Evolutionary conservation across 2,797 vertebrate species (phyloP).

Genomic region (Enteromius treurensis): DNA sequence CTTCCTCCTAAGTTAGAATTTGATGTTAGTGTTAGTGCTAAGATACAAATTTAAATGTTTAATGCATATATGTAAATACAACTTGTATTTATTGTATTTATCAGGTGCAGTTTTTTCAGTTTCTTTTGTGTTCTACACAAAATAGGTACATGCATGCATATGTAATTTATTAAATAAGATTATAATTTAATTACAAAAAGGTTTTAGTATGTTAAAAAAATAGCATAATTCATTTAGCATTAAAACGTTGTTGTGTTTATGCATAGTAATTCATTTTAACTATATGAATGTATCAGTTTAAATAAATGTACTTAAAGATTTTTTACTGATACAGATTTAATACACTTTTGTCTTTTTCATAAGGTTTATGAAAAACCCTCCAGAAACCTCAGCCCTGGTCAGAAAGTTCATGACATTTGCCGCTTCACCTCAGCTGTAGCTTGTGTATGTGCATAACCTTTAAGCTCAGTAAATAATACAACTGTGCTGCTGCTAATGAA

Average conservation of each 20-base stretch:
- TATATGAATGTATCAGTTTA: not conserved
- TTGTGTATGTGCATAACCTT: not conserved
- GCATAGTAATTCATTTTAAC: not conserved
- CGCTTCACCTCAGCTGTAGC: not conserved
- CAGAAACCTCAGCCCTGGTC: not conserved
- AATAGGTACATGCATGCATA: not conserved
- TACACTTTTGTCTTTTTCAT: not conserved
- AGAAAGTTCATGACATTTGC: constrained; percentile 21
- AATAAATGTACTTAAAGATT: not conserved
- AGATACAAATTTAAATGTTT: not conserved
- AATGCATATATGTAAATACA: not conserved
- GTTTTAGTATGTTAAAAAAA: not conserved
- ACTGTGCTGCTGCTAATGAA: not conserved
- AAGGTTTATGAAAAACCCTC: not conserved
- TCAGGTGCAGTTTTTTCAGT: not conserved
- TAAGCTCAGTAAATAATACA: constrained; percentile 21
- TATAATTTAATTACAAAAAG: not conserved
- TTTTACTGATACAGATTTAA: not conserved
- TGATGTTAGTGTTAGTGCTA: not conserved
- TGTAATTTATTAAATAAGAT: not conserved
- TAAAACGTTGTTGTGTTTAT: not conserved
- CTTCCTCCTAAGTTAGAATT: not conserved
- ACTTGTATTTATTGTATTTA: no score
- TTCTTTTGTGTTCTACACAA: not conserved
- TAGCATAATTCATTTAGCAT: not conserved